Percentiles rank a stretch among this genome's conserved stretches.
Evolutionary conservation across 2,888 invertebrate genomes (phyloP).

Genomic region (Cryptocephalus primarius): DNA sequence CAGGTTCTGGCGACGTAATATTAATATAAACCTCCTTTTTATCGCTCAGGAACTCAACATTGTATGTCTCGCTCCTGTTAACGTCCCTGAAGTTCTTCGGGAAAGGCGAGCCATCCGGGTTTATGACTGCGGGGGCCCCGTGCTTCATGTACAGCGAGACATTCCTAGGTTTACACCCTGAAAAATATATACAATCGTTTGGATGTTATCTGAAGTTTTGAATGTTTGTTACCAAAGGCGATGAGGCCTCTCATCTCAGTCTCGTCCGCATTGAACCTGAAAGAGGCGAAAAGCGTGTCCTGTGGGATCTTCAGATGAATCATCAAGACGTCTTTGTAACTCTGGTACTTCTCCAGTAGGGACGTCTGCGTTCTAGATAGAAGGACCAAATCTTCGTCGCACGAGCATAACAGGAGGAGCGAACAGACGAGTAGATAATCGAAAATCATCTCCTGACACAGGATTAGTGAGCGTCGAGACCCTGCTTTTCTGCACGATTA

Average conservation of each 20-base stretch:
- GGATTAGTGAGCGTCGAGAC: too few species aligned
- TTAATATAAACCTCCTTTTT: conserved; percentile 47
- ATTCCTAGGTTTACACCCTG: conserved; percentile 35
- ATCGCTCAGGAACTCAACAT: conserved; percentile 50
- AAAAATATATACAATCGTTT: conserved; percentile 4
- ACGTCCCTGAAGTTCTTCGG: conserved; percentile 38
- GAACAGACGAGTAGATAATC: too few species aligned
- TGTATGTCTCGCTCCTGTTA: conserved; percentile 40
- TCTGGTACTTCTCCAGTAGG: conserved; percentile 26
- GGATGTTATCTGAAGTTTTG: neutral
- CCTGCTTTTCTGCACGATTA: too few species aligned
- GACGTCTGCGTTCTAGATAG: conserved; percentile 22
- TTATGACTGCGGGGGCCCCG: conserved; percentile 73
- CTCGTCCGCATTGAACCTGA: conserved; percentile 31
- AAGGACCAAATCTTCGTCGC: neutral
- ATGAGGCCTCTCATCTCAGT: conserved; percentile 13
- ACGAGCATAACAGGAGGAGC: too few species aligned
- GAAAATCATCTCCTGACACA: too few species aligned
- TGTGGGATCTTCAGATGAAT: conserved; percentile 31
- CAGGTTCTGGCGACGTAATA: conserved; percentile 56
- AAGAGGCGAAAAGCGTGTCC: conserved; percentile 28
- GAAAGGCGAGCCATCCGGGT: conserved; percentile 69
- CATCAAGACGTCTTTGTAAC: conserved; percentile 28
- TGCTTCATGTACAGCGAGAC: conserved; percentile 65
- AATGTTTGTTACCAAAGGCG: neutral